Conservation (phyloP, 1,140 invertebrate species). For the Micrasema longulum region DNA sequence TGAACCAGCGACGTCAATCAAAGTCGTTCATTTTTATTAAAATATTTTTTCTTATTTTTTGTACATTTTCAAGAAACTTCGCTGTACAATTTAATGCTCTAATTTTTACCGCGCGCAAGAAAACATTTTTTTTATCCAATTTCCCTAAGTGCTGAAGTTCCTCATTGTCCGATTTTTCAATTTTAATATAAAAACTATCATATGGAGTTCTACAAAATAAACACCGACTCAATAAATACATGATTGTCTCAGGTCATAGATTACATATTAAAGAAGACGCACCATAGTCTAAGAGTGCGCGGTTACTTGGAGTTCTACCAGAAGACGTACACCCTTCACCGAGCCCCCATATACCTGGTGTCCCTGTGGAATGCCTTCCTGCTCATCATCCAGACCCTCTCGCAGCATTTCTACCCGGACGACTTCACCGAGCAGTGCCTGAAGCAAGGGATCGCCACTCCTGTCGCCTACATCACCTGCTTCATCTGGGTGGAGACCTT, state of each 20-base stretch:
- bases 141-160: no score
- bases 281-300: slow-evolving; percentile 70
- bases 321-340: slow-evolving; percentile 70
- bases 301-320: slow-evolving; percentile 78
- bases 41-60: no score
- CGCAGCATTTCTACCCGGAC: slow-evolving; percentile 73
- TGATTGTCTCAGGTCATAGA: slow-evolving; percentile 67
- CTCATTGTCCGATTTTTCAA: no score
- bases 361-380: slow-evolving; percentile 74
- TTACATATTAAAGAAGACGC: slow-evolving; percentile 69
- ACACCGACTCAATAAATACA: no score
- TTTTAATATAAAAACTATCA: no score
- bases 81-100: no score
- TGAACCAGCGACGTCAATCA: no score
- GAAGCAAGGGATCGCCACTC: slow-evolving; percentile 56
- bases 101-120: no score
- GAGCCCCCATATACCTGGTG: slow-evolving; percentile 72
- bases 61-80: no score
- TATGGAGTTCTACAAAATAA: no score
- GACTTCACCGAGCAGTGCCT: slow-evolving; percentile 72
- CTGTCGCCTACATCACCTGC: slow-evolving; percentile 46
- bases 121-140: no score
- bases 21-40: no score
- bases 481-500: slow-evolving; percentile 50
- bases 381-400: slow-evolving; percentile 70